A percentile compares a stretch with the other conserved stretches of the same genome.
phyloP scores from a whole-genome alignment of 1,140 invertebrate species.

The Planococcus citri region DNA sequence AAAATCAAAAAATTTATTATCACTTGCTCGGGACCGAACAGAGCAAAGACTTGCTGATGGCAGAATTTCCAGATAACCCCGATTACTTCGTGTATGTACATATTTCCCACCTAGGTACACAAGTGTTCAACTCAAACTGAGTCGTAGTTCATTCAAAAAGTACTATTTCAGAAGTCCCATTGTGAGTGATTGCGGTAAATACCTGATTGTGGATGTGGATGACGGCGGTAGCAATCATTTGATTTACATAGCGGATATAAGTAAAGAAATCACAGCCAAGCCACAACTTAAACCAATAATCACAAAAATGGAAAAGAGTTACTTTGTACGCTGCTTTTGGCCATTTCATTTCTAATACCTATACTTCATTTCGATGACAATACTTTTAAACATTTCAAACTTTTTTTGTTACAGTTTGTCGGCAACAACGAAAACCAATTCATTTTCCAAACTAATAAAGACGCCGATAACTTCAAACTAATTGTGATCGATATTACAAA shows the following conservation, averaged over 20 bases:
- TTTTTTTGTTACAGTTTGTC: conserved; percentile 57
- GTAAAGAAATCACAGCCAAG: conserved; percentile 45
- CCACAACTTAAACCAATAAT: conserved; percentile 62
- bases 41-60: conserved; percentile 73
- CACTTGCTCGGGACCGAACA: conserved; percentile 78
- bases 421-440: conserved; percentile 74
- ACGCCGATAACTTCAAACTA: conserved; percentile 83
- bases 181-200: conserved; percentile 85
- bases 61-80: conserved; percentile 84
- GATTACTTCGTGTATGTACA: conserved; percentile 34
- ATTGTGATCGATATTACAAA: conserved; percentile 44
- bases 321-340: conserved; percentile 78
- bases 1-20: conserved; percentile 89
- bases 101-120: too few species aligned
- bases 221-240: conserved; percentile 82
- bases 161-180: conserved; percentile 51
- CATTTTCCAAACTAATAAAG: conserved; percentile 85
- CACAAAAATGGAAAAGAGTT: conserved; percentile 84
- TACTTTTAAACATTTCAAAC: background rate
- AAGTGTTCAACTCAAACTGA: too few species aligned
- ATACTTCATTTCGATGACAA: too few species aligned
- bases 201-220: conserved; percentile 61
- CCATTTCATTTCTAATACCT: too few species aligned
- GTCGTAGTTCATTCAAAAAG: too few species aligned
- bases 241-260: conserved; percentile 67